Conservation (phyloP, 2,797 vertebrate species). For the Emys orbicularis region DNA sequence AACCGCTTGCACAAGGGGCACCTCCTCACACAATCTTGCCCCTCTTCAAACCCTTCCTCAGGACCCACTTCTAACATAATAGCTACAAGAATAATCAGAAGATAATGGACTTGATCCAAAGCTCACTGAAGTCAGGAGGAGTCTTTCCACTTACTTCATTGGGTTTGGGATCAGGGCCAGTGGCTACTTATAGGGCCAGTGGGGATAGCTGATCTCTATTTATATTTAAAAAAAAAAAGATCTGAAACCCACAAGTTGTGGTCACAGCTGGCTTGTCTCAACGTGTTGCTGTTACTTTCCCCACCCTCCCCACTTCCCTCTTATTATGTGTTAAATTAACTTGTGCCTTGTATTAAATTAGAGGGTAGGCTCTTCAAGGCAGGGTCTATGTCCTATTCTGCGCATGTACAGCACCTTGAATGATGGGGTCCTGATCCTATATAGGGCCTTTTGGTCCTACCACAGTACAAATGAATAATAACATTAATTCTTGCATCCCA, state of each 20-base stretch:
- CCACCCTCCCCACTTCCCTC: neutral
- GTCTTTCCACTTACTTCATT: rapidly evolving
- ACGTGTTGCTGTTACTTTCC: rapidly evolving
- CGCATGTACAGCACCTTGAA: rapidly evolving
- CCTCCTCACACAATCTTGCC: rapidly evolving
- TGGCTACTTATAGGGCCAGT: neutral
- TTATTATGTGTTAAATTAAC: rapidly evolving
- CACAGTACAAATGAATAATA: rapidly evolving
- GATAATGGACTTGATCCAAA: rapidly evolving
- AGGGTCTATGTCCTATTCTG: neutral
- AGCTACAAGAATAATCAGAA: neutral
- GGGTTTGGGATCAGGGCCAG: rapidly evolving
- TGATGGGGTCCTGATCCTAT: rapidly evolving
- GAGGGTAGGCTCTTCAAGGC: rapidly evolving
- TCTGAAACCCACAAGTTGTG: rapidly evolving
- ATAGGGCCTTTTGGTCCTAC: rapidly evolving
- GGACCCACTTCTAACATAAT: neutral
- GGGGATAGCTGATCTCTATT: neutral
- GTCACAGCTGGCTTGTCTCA: neutral
- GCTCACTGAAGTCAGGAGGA: rapidly evolving
- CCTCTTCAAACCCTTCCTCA: rapidly evolving
- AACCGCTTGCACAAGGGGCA: neutral
- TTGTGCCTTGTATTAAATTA: rapidly evolving
- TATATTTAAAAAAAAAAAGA: rapidly evolving
- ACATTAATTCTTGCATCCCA: rapidly evolving